Conservation (phyloP, 2,797 vertebrate genomes). For the Pseudotriccus pelzelni region DNA sequence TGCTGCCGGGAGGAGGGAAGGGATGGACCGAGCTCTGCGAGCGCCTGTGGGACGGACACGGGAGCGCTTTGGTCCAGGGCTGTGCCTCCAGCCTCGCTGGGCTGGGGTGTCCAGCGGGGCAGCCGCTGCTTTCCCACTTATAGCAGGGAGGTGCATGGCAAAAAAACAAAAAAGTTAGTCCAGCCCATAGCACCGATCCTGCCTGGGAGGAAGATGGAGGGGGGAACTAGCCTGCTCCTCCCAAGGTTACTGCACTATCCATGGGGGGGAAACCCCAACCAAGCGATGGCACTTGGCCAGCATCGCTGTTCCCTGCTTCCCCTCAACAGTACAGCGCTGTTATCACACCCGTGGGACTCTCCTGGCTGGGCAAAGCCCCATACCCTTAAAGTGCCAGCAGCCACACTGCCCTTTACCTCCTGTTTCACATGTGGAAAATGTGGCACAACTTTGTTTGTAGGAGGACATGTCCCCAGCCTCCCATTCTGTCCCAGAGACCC, state of each 20-base stretch:
- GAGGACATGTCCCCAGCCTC: not conserved
- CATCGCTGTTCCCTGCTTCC: not conserved
- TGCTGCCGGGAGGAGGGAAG: not conserved
- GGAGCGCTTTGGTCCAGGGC: not conserved
- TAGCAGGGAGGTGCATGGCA: not conserved
- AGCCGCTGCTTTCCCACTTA: not conserved
- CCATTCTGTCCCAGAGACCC: not conserved
- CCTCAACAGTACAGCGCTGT: accelerated
- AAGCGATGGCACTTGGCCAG: accelerated
- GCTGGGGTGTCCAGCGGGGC: not conserved
- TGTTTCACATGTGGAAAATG: not conserved
- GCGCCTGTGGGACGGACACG: not conserved
- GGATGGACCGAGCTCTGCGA: not conserved
- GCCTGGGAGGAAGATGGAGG: not conserved
- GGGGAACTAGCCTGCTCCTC: not conserved
- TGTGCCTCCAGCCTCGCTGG: not conserved
- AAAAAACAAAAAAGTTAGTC: not conserved
- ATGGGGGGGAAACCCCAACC: not conserved
- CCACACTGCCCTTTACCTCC: accelerated
- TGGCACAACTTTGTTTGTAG: no score
- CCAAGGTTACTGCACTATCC: not conserved
- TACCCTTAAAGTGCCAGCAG: accelerated
- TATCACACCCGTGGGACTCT: accelerated
- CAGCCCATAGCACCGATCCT: conserved; percentile 1
- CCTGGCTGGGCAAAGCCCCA: not conserved